phyloP scores from a whole-genome alignment of 2,113 vertebrate genomes.

The Platichthys flesus region DNA sequence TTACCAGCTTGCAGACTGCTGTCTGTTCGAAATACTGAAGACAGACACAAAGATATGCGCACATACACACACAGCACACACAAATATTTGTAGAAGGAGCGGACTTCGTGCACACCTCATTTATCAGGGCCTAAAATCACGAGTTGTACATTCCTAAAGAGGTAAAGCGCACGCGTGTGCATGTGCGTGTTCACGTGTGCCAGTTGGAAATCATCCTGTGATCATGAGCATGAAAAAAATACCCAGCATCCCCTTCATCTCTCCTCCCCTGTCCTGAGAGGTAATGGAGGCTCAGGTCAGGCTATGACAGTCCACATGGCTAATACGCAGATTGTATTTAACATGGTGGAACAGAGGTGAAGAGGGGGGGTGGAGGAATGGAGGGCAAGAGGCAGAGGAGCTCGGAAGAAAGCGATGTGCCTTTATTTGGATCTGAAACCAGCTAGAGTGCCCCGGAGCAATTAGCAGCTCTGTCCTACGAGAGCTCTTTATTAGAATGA shows the following conservation, averaged over 20 bases:
- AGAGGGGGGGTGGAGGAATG: constrained; percentile 50
- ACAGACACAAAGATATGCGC: constrained; percentile 71
- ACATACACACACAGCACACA: constrained; percentile 45
- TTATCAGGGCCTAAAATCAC: constrained; percentile 75
- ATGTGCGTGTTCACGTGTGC: constrained; percentile 25
- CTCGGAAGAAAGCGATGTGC: constrained; percentile 59
- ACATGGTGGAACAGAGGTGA: constrained; percentile 74
- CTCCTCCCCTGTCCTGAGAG: constrained; percentile 46
- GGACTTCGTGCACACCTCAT: constrained; percentile 78
- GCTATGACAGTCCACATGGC: constrained; percentile 54
- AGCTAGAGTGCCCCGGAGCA: constrained; percentile 71
- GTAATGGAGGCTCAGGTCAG: constrained; percentile 66
- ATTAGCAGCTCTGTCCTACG: constrained; percentile 76
- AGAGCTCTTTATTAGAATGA: constrained; percentile 81
- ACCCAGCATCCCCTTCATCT: constrained; percentile 39
- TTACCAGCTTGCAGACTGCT: constrained; percentile 80
- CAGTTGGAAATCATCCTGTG: constrained; percentile 66
- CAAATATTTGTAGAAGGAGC: constrained; percentile 81
- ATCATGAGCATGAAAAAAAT: constrained; percentile 73
- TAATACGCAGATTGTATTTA: constrained; percentile 75
- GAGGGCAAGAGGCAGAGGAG: constrained; percentile 54
- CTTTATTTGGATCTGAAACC: constrained; percentile 79
- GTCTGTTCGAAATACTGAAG: constrained; percentile 74
- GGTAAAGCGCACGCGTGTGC: constrained; percentile 41
- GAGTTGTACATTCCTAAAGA: constrained; percentile 72